A percentile compares a stretch with the other conserved stretches of the same genome.
Conservation (phyloP, 1,140 invertebrate species). For the Bombus sibiricus region DNA sequence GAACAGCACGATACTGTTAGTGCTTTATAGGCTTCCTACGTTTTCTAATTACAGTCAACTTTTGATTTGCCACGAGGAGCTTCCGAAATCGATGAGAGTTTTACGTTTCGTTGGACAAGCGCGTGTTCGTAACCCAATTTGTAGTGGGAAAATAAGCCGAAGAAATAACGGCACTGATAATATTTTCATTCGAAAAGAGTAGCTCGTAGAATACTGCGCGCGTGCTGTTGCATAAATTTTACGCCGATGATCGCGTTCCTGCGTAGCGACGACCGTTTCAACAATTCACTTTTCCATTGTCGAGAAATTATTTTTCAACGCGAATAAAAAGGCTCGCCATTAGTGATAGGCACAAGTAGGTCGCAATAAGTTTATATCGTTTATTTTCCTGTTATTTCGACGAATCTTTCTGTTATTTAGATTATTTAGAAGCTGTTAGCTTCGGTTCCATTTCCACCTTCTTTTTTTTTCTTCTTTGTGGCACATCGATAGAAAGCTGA, state of each 20-base stretch:
- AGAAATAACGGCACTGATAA: slow-evolving; percentile 32
- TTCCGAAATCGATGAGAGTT: slow-evolving; percentile 6
- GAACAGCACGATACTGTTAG: not conserved
- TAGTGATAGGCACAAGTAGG: not conserved
- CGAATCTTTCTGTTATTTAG: too few species aligned
- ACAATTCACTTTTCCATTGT: not conserved
- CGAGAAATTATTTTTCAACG: not conserved
- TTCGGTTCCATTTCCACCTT: fast-evolving
- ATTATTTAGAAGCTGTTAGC: not conserved
- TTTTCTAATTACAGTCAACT: slow-evolving; percentile 14
- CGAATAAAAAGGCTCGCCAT: not conserved
- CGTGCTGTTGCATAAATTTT: slow-evolving; percentile 36
- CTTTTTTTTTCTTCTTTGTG: too few species aligned
- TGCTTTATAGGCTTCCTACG: not conserved
- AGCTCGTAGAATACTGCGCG: not conserved
- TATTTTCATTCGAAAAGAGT: slow-evolving; percentile 27
- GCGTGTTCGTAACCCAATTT: not conserved
- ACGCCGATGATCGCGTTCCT: not conserved
- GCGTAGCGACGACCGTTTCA: not conserved
- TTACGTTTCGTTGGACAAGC: not conserved
- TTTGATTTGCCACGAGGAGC: not conserved
- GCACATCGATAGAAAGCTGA: not conserved
- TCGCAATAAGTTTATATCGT: not conserved
- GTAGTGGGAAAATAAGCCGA: not conserved
- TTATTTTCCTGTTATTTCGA: not conserved